Conservation (phyloP, 1,140 invertebrate genomes). For the Cepaea nemoralis region DNA sequence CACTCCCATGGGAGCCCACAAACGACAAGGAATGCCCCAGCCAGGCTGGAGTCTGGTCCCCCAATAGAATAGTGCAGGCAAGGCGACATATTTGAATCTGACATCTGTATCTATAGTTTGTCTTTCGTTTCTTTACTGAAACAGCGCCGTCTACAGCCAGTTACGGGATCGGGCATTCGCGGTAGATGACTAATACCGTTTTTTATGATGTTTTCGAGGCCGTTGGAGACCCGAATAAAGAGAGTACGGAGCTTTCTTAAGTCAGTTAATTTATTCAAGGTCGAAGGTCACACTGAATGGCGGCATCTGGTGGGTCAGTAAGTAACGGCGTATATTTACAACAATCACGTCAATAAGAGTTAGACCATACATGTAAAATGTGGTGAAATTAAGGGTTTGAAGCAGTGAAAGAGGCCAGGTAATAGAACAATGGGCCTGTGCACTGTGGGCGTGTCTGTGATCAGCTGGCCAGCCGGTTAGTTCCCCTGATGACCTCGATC, state of each 20-base stretch:
- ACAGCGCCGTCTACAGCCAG: no score
- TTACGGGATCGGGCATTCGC: no score
- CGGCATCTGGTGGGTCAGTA: background rate
- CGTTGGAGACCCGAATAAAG: background rate
- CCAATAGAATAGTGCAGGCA: no score
- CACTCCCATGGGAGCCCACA: no score
- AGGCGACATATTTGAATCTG: no score
- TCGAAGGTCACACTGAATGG: slow-evolving; percentile 6
- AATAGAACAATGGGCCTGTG: no score
- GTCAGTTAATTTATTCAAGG: slow-evolving; percentile 40
- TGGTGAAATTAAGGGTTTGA: background rate
- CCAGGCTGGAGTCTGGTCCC: no score
- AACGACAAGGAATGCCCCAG: no score
- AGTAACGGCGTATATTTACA: background rate
- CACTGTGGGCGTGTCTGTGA: slow-evolving; percentile 34
- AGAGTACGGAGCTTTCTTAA: slow-evolving; percentile 18
- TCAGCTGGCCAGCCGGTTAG: slow-evolving; percentile 22
- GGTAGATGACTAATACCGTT: background rate
- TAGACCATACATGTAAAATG: background rate
- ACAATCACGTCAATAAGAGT: background rate
- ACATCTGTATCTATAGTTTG: no score
- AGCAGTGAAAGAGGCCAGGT: no score
- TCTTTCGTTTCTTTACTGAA: no score
- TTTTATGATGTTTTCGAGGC: slow-evolving; percentile 14
- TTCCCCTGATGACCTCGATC: slow-evolving; percentile 37